Conservation (phyloP, 2,113 vertebrate species). For the Ornithorhynchus anatinus region DNA sequence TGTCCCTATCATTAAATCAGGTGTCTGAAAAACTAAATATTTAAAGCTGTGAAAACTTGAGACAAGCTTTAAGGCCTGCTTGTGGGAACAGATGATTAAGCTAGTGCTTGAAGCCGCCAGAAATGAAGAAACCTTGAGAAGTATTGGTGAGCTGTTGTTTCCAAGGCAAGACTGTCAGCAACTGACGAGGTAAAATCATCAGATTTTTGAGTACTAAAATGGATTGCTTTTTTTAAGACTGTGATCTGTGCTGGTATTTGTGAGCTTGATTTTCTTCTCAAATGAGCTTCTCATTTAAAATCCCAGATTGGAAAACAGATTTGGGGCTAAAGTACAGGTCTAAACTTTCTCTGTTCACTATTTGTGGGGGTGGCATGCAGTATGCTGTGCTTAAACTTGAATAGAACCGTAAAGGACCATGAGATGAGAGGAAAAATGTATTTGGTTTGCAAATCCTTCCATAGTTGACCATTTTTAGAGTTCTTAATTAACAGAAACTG, state of each 20-base stretch:
- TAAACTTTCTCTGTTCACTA: neutral
- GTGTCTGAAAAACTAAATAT: slow-evolving; percentile 35
- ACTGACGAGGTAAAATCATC: too few relatives aligned
- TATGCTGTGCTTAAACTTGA: neutral
- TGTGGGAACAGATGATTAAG: neutral
- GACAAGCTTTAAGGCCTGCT: neutral
- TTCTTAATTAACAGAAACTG: neutral
- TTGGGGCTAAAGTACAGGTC: neutral
- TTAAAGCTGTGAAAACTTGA: neutral
- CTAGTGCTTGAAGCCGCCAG: neutral
- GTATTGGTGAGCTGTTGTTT: neutral
- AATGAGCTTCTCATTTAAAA: neutral
- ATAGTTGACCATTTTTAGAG: neutral
- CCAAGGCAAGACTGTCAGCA: neutral
- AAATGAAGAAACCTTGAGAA: neutral
- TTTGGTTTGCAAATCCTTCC: neutral
- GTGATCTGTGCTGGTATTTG: neutral
- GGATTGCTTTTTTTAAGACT: neutral
- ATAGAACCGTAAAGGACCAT: neutral
- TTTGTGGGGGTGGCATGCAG: neutral
- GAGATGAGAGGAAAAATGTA: neutral
- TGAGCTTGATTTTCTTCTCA: neutral
- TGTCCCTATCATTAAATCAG: slow-evolving; percentile 29
- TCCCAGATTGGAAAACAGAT: neutral
- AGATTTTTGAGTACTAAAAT: too few relatives aligned